These are phyloP conservation scores for Phyllotreta cruciferae DNA, from an alignment of 2,888 invertebrate genomes.

Conservation along the genomic window DNA sequence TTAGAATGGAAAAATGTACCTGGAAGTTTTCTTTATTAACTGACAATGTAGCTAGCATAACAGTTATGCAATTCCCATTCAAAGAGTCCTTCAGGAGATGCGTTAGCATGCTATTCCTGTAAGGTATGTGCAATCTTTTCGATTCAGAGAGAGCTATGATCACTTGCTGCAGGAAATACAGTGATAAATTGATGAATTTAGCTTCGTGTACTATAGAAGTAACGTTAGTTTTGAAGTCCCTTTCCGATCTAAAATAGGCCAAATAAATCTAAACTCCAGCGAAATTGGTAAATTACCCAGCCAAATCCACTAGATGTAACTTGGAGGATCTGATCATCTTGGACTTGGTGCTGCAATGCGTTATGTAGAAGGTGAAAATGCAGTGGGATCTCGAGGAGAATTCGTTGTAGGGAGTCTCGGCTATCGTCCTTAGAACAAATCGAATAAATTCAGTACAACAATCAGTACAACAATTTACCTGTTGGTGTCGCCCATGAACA, in stretches of 20 bases:
- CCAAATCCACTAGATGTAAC: conserved; percentile 64
- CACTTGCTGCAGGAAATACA: conserved; percentile 65
- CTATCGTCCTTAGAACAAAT: conserved; percentile 57
- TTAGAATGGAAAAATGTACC: background rate
- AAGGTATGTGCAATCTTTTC: conserved; percentile 58
- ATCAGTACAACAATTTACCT: conserved; percentile 57
- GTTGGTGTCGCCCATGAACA: conserved; percentile 63
- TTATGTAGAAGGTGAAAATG: conserved; percentile 64
- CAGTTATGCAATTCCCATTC: conserved; percentile 64
- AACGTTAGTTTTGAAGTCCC: conserved; percentile 61
- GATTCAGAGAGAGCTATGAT: conserved; percentile 58
- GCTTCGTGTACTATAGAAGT: conserved; percentile 62
- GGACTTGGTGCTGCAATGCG: conserved; percentile 54
- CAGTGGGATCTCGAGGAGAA: conserved; percentile 65
- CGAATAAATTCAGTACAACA: background rate
- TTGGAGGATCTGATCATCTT: conserved; percentile 57
- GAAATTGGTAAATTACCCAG: conserved; percentile 57
- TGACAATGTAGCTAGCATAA: conserved; percentile 61
- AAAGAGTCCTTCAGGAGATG: conserved; percentile 63
- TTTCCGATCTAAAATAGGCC: conserved; percentile 59
- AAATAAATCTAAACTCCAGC: conserved; percentile 4
- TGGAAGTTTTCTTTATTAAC: conserved; percentile 22
- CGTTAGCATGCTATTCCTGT: conserved; percentile 64
- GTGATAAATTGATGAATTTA: conserved; percentile 64
- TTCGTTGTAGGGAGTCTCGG: conserved; percentile 65